These are phyloP conservation scores for Labrus mixtus DNA, from an alignment of 2,113 vertebrate species.

Conservation along the genomic window DNA sequence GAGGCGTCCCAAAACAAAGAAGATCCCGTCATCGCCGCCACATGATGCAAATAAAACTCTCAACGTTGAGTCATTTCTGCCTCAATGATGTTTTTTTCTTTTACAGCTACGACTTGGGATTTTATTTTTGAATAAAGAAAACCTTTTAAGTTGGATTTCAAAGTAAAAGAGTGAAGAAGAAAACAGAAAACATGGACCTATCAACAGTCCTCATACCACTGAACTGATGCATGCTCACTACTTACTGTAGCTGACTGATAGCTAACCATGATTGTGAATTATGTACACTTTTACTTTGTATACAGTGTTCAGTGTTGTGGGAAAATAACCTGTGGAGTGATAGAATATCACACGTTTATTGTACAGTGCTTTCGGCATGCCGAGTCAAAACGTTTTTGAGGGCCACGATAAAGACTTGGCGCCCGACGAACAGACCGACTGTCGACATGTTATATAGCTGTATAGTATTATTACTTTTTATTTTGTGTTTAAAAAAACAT, in stretches of 20 bases:
- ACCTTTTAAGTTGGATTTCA: slow-evolving; percentile 31
- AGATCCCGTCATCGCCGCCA: slow-evolving; percentile 9
- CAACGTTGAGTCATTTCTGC: slow-evolving; percentile 9
- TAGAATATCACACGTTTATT: slow-evolving; percentile 60
- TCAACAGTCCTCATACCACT: slow-evolving; percentile 52
- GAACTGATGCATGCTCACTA: slow-evolving; percentile 60
- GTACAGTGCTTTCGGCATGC: slow-evolving; percentile 35
- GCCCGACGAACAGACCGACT: slow-evolving; percentile 66
- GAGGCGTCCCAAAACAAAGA: slow-evolving; percentile 49
- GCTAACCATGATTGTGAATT: slow-evolving; percentile 69
- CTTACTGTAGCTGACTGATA: slow-evolving; percentile 55
- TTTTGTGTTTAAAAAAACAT: slow-evolving; percentile 72
- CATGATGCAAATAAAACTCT: slow-evolving; percentile 30
- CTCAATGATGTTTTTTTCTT: slow-evolving; percentile 14
- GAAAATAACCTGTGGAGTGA: slow-evolving; percentile 75
- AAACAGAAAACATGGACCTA: slow-evolving; percentile 23
- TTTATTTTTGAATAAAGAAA: slow-evolving; percentile 34
- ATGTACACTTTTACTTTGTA: slow-evolving; percentile 66
- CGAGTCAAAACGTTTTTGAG: slow-evolving; percentile 50
- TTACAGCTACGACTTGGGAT: slow-evolving; percentile 18
- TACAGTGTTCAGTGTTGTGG: slow-evolving; percentile 62
- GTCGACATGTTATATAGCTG: slow-evolving; percentile 79
- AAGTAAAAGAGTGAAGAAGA: slow-evolving; percentile 10
- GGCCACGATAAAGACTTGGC: slow-evolving; percentile 67
- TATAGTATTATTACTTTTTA: slow-evolving; percentile 76